Conservation (phyloP, 2,888 invertebrate genomes). For the Embidobia sp. region DNA sequence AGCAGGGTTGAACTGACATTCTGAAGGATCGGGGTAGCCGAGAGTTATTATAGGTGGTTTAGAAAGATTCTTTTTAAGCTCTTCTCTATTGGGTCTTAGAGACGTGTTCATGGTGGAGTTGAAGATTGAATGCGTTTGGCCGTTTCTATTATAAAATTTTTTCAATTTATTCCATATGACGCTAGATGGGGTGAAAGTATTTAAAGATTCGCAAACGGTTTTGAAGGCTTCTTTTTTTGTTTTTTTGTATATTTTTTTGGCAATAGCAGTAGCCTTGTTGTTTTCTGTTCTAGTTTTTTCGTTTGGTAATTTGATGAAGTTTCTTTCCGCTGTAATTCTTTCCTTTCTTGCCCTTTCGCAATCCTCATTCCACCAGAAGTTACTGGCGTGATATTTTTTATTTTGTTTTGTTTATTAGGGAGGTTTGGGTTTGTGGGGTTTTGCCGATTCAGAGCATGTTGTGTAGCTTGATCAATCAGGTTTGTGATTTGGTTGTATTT, state of each 20-base stretch:
- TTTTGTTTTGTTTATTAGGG: background rate
- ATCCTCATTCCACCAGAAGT: slow-evolving; percentile 20
- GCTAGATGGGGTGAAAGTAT: background rate
- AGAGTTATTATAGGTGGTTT: background rate
- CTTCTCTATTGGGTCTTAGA: background rate
- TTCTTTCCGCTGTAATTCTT: slow-evolving; percentile 17
- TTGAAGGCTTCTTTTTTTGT: slow-evolving; percentile 1
- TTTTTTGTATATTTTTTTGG: slow-evolving; percentile 7
- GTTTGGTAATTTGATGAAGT: slow-evolving; percentile 11
- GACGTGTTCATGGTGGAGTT: slow-evolving; percentile 5
- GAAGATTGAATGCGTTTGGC: background rate
- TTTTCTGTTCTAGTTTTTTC: slow-evolving; percentile 1
- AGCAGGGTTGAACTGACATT: too few relatives aligned
- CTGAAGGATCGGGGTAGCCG: too few relatives aligned
- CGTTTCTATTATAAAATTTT: slow-evolving; percentile 34
- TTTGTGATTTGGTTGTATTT: slow-evolving; percentile 10
- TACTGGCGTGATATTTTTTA: background rate
- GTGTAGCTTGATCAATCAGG: slow-evolving; percentile 6
- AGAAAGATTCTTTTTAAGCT: background rate
- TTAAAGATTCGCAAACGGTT: background rate
- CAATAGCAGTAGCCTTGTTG: slow-evolving; percentile 13
- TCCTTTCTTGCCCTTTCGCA: slow-evolving; percentile 5
- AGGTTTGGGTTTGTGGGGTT: background rate
- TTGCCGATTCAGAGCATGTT: background rate
- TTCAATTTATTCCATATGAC: slow-evolving; percentile 17